Evolutionary conservation across 2,888 invertebrate species (phyloP).

Genomic region (Pandemis cinnamomeana): DNA sequence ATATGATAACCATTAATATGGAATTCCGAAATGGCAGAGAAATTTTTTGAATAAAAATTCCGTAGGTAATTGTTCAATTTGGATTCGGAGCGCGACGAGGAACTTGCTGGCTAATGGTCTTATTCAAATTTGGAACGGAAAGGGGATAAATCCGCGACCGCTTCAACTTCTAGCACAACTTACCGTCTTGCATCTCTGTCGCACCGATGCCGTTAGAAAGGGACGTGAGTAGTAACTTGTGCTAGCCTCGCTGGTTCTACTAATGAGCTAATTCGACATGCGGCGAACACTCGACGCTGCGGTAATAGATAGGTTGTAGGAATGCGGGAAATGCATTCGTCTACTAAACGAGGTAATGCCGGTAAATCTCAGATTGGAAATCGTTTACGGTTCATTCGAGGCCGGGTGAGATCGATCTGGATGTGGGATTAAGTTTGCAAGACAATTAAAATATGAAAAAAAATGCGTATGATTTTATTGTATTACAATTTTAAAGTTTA

Average conservation of each 20-base stretch:
- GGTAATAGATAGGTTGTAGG: constrained; percentile 41
- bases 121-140: constrained; percentile 65
- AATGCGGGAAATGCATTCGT: constrained; percentile 57
- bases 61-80: constrained; percentile 47
- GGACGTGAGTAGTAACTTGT: not conserved
- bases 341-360: constrained; percentile 22
- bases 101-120: constrained; percentile 61
- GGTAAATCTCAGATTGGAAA: constrained; percentile 22
- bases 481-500: too few relatives aligned
- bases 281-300: constrained; percentile 45
- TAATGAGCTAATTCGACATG: constrained; percentile 77
- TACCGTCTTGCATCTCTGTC: constrained; percentile 49
- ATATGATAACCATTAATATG: constrained; percentile 28
- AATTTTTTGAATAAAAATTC: constrained; percentile 35
- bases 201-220: not conserved
- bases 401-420: not conserved
- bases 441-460: not conserved
- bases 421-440: not conserved
- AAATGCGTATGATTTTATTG: too few relatives aligned
- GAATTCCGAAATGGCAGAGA: constrained; percentile 44
- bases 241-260: constrained; percentile 46
- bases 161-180: constrained; percentile 61
- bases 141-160: constrained; percentile 24
- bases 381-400: constrained; percentile 8
- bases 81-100: constrained; percentile 55